Percentiles rank a stretch among this genome's conserved stretches.
Conservation (phyloP, 2,113 vertebrate species). For the Microtus oregoni region DNA sequence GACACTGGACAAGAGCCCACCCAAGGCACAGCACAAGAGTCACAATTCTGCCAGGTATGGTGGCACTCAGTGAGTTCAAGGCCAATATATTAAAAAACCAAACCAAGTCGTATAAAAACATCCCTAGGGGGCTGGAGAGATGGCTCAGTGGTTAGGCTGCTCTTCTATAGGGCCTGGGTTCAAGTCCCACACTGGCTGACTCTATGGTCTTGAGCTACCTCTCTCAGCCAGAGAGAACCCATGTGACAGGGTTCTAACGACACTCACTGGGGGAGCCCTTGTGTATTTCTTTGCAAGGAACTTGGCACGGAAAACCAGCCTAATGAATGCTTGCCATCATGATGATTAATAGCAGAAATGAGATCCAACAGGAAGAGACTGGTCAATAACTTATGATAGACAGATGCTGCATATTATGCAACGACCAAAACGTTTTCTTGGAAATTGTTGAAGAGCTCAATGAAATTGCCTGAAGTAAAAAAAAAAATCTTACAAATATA, state of each 20-base stretch:
- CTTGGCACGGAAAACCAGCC: not conserved
- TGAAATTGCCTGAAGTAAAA: not conserved
- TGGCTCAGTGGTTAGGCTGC: not conserved
- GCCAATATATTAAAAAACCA: not conserved
- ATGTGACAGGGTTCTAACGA: fast-evolving
- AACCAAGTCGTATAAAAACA: not conserved
- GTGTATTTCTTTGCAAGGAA: not conserved
- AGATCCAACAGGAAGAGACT: not conserved
- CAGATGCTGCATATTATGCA: not conserved
- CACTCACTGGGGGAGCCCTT: not conserved
- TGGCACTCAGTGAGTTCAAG: not conserved
- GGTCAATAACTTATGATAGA: not conserved
- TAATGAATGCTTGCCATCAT: not conserved
- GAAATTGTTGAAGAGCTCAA: not conserved
- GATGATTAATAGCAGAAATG: not conserved
- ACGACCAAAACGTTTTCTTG: not conserved
- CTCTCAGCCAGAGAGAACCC: not conserved
- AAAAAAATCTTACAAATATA: too few relatives aligned
- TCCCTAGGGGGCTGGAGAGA: not conserved
- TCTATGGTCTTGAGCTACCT: not conserved
- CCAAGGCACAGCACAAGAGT: fast-evolving
- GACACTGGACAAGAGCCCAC: not conserved
- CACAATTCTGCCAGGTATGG: not conserved
- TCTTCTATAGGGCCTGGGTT: not conserved
- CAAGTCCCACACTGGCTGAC: not conserved